Base-by-base conservation (phyloP, 2,888 invertebrate species). In the Tubiluchus corallicola region DNA sequence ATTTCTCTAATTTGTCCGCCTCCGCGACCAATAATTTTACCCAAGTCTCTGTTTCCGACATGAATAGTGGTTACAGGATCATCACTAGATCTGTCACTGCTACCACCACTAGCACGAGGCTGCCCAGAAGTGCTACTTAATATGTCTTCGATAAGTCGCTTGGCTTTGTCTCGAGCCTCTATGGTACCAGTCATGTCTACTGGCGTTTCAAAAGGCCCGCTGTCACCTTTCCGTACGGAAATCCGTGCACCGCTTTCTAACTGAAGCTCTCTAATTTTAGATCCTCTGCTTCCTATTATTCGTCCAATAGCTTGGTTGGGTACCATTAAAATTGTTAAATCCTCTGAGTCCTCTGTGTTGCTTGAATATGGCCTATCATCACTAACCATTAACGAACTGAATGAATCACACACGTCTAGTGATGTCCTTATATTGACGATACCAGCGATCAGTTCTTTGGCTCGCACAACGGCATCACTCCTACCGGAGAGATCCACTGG, bases 21-120 rank as follows among this genome's bases (percentile, higher is more conserved):
- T 42, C 57, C 59, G 40, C 40, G 17, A 15, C 29, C 29, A 49
- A 68, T 64, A 2, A 68, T 50, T 49, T 55, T 62, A 2, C 68
- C 68, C 21, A 68, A 51, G 48, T 60, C 57, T 1, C 46, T 47
- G 1, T 55, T 17, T 3, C 42, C 42, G 13, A 50, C 43, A 18
- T 29, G 9, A n/a, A 29, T n/a, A 9, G 29, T n/a, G n/a, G n/a
- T 29, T n/a, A 9, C 29, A 9, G 9, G 9, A 9, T 29, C 29
- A n/a, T 29, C 29, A 29, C 29, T n/a, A n/a, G 9, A 9, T 9
- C 29, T n/a, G 29, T n/a, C 29, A n/a, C n/a, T n/a, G 29, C n/a
- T 29, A 9, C 29, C 9, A n/a, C 29, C 29, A 9, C 29, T 29
- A n/a, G 29, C 29, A n/a, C n/a, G 9, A n/a, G 9, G 9, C n/a